Evolutionary conservation across 1,140 invertebrate genomes (phyloP), one percentile per base, ranked within the genome.

Genomic region (Tetramorium parvispinum): DNA sequence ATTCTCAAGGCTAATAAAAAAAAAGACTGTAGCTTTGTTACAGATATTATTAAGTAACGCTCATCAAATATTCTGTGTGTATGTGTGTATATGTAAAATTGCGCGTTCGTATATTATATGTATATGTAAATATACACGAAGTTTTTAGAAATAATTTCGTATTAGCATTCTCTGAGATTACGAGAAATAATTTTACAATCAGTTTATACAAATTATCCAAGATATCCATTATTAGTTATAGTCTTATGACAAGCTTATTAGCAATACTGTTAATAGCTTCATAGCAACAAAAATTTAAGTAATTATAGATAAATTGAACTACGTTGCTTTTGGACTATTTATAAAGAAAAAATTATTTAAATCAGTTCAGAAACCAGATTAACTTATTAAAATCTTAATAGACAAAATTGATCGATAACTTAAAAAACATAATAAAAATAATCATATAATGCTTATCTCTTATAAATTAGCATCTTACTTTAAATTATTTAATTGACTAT

Each of bases 401-500:
- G 1, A 32, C 61, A 63, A 37, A 37, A 63, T 16, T 63, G 16
- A 32, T 70, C 13, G 24, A 46, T 68, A 3, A 27, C 8, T 71
- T 21, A 57, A 76, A 13, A 24, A 75, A n/a, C 18, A 10, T 4
- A 2, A 24, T 1, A 24, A 46, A 76, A 40, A 59, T 24, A 32
- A 18, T 76, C 21, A n/a, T 37, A 55, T 32, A n/a, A 71, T 49
- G 6, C 18, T 73, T 73, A 53, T 37, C 27, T 37, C 18, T 71
- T 71, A 43, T 4, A 11, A 76, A 57, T 40, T 75, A 32, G 32
- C 32, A 75, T 7, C 13, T 75, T 57, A 55, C 21, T 75, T 59
- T 61, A 32, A 32, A 32, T 32, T 32, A 32, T 32, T 32, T 32
- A 32, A 61, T 61, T 43, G 18, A 49, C n/a, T 75, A 10, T 76